These are phyloP conservation scores for Dioctria linearis DNA, from an alignment of 2,888 invertebrate species.

Conservation along the genomic window DNA sequence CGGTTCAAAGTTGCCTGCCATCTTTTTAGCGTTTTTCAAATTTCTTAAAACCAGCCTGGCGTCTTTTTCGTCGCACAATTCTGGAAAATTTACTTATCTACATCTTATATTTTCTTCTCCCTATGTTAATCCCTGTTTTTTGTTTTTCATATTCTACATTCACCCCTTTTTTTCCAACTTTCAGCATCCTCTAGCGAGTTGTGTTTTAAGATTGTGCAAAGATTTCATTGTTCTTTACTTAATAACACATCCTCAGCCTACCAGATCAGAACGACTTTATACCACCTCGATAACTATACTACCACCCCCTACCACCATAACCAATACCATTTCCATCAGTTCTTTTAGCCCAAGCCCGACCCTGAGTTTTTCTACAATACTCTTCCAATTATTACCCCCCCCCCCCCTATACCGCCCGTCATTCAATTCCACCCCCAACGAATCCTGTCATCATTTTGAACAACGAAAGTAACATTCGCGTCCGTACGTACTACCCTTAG, in stretches of 20 bases:
- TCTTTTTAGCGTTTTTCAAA: background rate
- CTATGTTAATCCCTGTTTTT: background rate
- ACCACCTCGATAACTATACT: too few relatives aligned
- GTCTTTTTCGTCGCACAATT: too few relatives aligned
- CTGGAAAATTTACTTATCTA: background rate
- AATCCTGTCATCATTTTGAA: background rate
- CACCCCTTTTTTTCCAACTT: background rate
- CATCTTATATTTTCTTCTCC: background rate
- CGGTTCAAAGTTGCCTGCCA: background rate
- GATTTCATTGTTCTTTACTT: background rate
- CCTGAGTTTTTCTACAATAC: too few relatives aligned
- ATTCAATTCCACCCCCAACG: background rate
- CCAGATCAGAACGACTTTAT: too few relatives aligned
- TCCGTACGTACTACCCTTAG: background rate
- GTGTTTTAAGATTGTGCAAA: background rate
- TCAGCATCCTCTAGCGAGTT: background rate
- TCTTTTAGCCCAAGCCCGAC: background rate
- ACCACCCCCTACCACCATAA: background rate
- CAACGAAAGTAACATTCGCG: slow-evolving; percentile 8
- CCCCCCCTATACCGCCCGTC: too few relatives aligned
- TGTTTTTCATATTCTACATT: background rate
- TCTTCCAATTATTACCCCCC: too few relatives aligned
- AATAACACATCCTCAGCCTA: background rate
- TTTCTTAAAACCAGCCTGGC: too few relatives aligned
- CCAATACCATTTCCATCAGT: background rate